Base-by-base conservation (phyloP, 2,113 vertebrate species). In the Lichenostomus cassidix region DNA sequence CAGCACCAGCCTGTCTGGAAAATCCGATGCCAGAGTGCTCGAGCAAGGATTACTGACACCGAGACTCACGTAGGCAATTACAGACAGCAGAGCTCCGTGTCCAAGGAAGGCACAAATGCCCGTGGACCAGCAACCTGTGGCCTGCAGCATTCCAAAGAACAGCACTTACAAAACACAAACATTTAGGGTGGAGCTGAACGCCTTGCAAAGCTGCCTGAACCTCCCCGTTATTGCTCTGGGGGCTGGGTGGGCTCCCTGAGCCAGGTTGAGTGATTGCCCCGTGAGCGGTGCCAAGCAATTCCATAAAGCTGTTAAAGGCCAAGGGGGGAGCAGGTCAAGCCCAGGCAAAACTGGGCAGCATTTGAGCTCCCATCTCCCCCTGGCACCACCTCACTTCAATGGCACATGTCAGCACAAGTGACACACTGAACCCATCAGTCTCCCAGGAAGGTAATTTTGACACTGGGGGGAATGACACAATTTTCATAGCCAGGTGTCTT, bases 61-160 rank as follows among this genome's bases (percentile, higher is more conserved):
- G 0, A 64, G 24, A 46, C 28, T 90, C 23, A 17, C 0, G 0
- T 44, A 7, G 13, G 19, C 33, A 55, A 13, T 24, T 21, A 19
- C 19, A 55, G 7, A 15, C 0, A 1, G 13, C 33, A 50, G 22
- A 65, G 16, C 28, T 69, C 13, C 2, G 2, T 19, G 8, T 16
- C 50, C 29, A 33, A 35, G 7, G n/a, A 62, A 55, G 8, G 10
- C 16, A 50, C 31, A 75, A 70, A 60, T 7, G 16, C 9, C 10
- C 28, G 18, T 9, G 37, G 41, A 58, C 18, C 15, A 31, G 42
- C 29, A 20, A 10, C 28, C 15, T 29, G 50, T 53, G 50, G 50
- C 50, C 50, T 64, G 23, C 25, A 37, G 17, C 53, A 37, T 37
- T 37, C 67, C 47, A 52, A 47, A 44, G 22, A 70, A 7, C 39